A percentile compares a stretch with the other conserved stretches of the same genome.
Evolutionary conservation across 2,888 invertebrate species (phyloP).

Genomic region (Rhimphoctona megacephalus): DNA sequence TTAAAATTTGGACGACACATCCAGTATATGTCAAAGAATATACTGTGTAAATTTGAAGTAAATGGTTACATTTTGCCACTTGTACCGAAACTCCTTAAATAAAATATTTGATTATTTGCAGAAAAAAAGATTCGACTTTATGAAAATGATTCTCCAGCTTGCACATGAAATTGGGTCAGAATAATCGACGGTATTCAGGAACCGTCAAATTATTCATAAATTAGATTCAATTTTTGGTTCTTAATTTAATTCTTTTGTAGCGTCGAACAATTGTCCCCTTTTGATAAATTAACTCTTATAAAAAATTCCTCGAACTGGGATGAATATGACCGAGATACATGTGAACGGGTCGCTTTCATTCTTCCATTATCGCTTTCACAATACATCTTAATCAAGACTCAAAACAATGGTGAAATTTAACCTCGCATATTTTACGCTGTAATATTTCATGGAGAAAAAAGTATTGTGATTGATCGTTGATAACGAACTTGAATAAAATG

Average conservation of each 20-base stretch:
- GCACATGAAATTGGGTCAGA: not conserved
- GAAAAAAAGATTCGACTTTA: not conserved
- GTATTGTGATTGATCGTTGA: not conserved
- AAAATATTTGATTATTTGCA: not conserved
- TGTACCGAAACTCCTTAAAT: too few relatives aligned
- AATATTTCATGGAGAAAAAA: not conserved
- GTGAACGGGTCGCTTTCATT: not conserved
- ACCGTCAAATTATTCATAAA: not conserved
- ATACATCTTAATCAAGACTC: not conserved
- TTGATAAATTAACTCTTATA: not conserved
- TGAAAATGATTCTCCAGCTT: not conserved
- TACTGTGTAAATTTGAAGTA: too few relatives aligned
- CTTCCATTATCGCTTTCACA: not conserved
- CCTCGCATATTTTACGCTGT: not conserved
- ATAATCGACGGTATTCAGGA: not conserved
- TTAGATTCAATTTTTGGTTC: not conserved
- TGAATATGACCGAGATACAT: not conserved
- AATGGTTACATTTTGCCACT: too few relatives aligned
- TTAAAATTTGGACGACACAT: too few relatives aligned
- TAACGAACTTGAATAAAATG: not conserved
- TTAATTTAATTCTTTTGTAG: not conserved
- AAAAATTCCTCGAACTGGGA: not conserved
- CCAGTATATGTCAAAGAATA: too few relatives aligned
- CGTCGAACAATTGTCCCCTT: not conserved
- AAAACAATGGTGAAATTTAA: not conserved